Conservation (phyloP, 2,797 vertebrate genomes). For the Cetoscarus ocellatus region DNA sequence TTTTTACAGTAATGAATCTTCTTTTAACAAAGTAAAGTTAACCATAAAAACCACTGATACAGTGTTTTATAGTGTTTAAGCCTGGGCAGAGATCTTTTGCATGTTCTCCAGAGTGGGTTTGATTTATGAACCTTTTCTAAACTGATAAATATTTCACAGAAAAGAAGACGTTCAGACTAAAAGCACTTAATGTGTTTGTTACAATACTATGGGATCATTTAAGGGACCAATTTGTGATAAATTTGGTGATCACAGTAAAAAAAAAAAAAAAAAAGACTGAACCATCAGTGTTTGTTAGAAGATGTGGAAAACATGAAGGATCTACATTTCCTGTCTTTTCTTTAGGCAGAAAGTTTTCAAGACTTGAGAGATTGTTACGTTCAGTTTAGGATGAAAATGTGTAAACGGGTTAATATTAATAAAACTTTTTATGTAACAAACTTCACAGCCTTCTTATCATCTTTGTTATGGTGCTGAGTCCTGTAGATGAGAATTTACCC, state of each 20-base stretch:
- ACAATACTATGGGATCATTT: not conserved
- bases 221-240: not conserved
- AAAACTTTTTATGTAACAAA: constrained; percentile 38
- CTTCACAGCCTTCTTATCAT: constrained; percentile 8
- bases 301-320: not conserved
- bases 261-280: no score
- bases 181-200: not conserved
- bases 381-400: not conserved
- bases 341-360: not conserved
- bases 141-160: no score
- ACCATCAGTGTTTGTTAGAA: constrained; percentile 24
- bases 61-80: constrained; percentile 15
- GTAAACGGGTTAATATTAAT: not conserved
- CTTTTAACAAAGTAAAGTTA: not conserved
- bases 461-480: not conserved
- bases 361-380: not conserved
- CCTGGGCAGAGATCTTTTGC: not conserved
- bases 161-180: not conserved
- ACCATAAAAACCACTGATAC: no score
- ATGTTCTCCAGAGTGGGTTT: not conserved
- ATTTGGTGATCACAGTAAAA: not conserved
- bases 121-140: not conserved
- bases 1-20: not conserved
- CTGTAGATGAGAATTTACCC: no score
- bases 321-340: not conserved